Evolutionary conservation across 1,140 invertebrate species (phyloP).

Genomic region (Ceratina calcarata): DNA sequence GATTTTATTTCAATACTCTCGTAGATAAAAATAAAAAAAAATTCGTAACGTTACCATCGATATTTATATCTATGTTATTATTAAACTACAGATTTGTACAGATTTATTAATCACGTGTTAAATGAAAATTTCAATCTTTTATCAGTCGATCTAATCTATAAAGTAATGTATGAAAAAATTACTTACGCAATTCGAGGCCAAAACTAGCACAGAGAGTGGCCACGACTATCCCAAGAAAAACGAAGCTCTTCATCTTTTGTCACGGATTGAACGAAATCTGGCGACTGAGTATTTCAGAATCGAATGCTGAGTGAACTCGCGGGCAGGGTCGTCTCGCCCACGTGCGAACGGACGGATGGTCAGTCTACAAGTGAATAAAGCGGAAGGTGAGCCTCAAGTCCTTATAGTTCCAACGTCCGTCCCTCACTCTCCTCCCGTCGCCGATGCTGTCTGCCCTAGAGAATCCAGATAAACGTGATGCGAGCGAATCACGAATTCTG

Average conservation of each 20-base stretch:
- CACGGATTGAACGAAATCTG: too few relatives aligned
- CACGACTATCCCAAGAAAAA: background rate
- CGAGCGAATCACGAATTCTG: conserved; percentile 23
- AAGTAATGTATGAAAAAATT: background rate
- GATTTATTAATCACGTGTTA: too few relatives aligned
- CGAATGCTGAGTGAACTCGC: background rate
- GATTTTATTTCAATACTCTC: too few relatives aligned
- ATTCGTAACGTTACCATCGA: too few relatives aligned
- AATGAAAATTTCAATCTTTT: too few relatives aligned
- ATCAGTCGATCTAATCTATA: too few relatives aligned
- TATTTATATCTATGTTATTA: too few relatives aligned
- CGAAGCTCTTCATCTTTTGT: conserved; percentile 19
- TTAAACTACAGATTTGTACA: too few relatives aligned
- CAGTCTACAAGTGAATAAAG: conserved; percentile 43
- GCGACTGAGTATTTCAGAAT: background rate
- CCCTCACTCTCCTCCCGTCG: conserved; percentile 29
- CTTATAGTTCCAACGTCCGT: conserved; percentile 50
- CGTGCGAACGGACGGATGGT: conserved; percentile 12
- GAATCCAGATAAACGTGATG: conserved; percentile 5
- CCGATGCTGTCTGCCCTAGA: conserved; percentile 13
- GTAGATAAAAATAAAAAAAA: too few relatives aligned
- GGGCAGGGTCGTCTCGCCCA: background rate
- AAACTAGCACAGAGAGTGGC: background rate
- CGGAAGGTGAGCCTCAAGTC: conserved; percentile 25
- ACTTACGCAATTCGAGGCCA: conserved; percentile 71